Evolutionary conservation across 2,113 vertebrate genomes (phyloP).

Genomic region (Saiga tatarica): DNA sequence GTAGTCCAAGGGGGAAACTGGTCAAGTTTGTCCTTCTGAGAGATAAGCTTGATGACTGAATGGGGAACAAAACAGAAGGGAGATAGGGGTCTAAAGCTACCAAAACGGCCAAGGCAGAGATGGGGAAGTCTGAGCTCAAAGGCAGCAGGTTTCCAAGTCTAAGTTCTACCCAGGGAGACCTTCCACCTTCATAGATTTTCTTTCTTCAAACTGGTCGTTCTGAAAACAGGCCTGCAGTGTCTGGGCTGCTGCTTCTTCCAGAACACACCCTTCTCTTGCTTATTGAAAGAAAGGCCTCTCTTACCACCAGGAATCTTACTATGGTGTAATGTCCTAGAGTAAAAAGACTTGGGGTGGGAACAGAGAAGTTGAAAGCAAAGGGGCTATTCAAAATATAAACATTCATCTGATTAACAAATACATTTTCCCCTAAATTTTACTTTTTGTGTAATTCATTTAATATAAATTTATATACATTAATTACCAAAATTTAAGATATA

Average conservation of each 20-base stretch:
- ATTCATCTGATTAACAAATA: neutral
- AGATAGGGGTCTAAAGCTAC: neutral
- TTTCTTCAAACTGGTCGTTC: neutral
- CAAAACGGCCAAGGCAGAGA: no score
- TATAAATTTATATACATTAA: neutral
- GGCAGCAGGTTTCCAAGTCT: no score
- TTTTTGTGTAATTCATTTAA: neutral
- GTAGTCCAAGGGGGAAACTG: neutral
- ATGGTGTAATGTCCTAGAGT: fast-evolving
- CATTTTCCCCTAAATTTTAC: neutral
- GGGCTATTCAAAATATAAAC: neutral
- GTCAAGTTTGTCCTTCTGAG: neutral
- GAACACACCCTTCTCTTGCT: neutral
- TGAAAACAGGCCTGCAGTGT: neutral
- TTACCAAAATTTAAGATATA: neutral
- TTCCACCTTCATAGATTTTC: neutral
- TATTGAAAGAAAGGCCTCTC: neutral
- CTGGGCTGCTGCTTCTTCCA: neutral
- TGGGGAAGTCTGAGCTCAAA: neutral
- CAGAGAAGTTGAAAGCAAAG: neutral
- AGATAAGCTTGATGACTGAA: neutral
- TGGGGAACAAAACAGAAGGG: neutral
- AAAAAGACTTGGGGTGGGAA: neutral
- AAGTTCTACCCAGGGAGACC: neutral
- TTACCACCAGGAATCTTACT: neutral